Percentiles rank a stretch among this genome's conserved stretches.
Evolutionary conservation across 2,113 vertebrate species (phyloP).

Genomic region (Heterochromis multidens): DNA sequence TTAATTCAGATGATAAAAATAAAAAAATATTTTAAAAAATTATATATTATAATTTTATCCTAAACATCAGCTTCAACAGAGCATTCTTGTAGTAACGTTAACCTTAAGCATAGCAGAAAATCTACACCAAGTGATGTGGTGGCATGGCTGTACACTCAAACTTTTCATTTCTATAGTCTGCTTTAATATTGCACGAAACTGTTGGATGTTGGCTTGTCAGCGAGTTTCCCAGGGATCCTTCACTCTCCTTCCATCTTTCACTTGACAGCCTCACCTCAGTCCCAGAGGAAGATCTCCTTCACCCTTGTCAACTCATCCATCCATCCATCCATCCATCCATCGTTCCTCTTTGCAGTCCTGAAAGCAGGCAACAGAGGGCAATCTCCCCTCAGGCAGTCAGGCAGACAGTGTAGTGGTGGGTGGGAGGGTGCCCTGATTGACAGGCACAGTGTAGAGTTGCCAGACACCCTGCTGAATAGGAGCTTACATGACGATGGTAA

Average conservation of each 20-base stretch:
- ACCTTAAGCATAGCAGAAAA: too few relatives aligned
- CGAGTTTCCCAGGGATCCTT: neutral
- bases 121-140: too few relatives aligned
- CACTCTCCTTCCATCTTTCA: neutral
- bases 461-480: constrained; percentile 20
- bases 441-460: constrained; percentile 26
- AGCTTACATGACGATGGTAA: neutral
- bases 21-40: too few relatives aligned
- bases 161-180: neutral
- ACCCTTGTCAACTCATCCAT: neutral
- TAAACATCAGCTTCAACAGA: too few relatives aligned
- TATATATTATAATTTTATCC: too few relatives aligned
- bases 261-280: neutral
- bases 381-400: constrained; percentile 9
- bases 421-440: constrained; percentile 29
- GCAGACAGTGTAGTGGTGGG: neutral
- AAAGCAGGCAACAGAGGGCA: constrained; percentile 38
- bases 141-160: too few relatives aligned
- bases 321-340: neutral
- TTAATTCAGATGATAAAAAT: too few relatives aligned
- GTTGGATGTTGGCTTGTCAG: neutral
- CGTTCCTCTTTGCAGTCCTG: constrained; percentile 11
- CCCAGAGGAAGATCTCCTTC: neutral
- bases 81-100: too few relatives aligned
- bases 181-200: neutral